Evolutionary conservation across 2,113 vertebrate species (phyloP).

Genomic region (Zosterops hypoxanthus): DNA sequence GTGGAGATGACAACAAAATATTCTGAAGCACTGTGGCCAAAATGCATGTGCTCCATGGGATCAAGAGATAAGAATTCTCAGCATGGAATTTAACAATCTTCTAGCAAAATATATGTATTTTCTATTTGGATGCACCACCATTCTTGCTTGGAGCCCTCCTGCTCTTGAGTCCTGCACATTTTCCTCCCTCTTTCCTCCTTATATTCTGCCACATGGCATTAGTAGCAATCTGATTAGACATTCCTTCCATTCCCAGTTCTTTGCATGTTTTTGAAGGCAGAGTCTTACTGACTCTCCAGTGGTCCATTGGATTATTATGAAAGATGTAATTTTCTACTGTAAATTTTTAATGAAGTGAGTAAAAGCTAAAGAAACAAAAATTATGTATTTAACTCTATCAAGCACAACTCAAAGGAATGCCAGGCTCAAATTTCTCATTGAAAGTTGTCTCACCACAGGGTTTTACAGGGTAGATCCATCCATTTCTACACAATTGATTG

Average conservation of each 20-base stretch:
- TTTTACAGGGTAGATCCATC: background rate
- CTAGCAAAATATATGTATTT: background rate
- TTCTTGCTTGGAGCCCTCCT: background rate
- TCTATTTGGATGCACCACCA: background rate
- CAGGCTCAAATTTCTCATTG: background rate
- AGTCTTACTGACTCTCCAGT: background rate
- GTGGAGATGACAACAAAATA: background rate
- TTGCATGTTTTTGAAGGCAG: background rate
- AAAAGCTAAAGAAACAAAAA: background rate
- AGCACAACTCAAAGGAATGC: background rate
- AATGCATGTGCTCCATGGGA: background rate
- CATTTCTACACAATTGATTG: background rate
- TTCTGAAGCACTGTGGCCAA: background rate
- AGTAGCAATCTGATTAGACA: background rate
- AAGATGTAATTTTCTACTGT: background rate
- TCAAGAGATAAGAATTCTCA: background rate
- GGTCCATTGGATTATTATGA: rapidly evolving
- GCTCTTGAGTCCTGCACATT: background rate
- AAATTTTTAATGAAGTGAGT: background rate
- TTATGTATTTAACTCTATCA: background rate
- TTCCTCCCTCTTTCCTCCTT: background rate
- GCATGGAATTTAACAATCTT: background rate
- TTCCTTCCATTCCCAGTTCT: background rate
- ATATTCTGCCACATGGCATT: background rate
- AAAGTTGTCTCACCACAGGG: background rate